Conservation (phyloP, 2,888 invertebrate genomes). For the Rhabditophanes sp. region DNA sequence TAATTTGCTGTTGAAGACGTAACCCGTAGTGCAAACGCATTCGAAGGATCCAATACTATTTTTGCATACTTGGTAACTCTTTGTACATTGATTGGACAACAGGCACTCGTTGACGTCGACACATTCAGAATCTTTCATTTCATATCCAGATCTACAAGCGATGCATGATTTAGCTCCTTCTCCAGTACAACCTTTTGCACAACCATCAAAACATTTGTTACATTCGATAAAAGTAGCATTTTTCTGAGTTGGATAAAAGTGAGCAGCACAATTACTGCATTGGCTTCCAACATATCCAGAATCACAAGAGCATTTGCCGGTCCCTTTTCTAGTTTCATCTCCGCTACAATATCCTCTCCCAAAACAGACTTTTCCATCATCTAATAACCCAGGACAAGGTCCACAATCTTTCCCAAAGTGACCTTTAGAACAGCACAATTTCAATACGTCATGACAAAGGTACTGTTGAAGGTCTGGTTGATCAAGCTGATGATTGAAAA, state of each 20-base stretch:
- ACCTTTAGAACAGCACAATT: conserved; percentile 62
- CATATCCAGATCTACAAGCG: conserved; percentile 32
- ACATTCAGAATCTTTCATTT: conserved; percentile 20
- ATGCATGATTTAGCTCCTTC: conserved; percentile 24
- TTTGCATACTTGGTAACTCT: conserved; percentile 26
- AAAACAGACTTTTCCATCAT: conserved; percentile 59
- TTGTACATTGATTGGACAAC: conserved; percentile 13
- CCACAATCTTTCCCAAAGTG: conserved; percentile 68
- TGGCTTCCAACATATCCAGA: conserved; percentile 61
- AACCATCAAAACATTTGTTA: conserved; percentile 36
- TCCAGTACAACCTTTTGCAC: conserved; percentile 30
- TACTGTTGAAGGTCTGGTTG: conserved; percentile 56
- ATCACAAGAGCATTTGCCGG: conserved; percentile 73
- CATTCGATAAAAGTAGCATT: conserved; percentile 22
- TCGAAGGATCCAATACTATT: conserved; percentile 31
- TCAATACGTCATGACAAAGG: conserved; percentile 58
- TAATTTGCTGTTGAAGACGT: conserved; percentile 19
- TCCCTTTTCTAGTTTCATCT: conserved; percentile 76
- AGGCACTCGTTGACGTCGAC: conserved; percentile 32
- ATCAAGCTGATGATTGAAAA: conserved; percentile 57
- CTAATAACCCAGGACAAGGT: conserved; percentile 57
- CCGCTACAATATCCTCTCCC: conserved; percentile 71
- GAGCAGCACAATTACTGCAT: conserved; percentile 62
- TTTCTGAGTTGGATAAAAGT: conserved; percentile 19
- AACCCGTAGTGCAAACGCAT: conserved; percentile 36